Percentiles rank a stretch among this genome's conserved stretches.
Conservation (phyloP, 2,888 invertebrate genomes). For the Lasius platythorax region DNA sequence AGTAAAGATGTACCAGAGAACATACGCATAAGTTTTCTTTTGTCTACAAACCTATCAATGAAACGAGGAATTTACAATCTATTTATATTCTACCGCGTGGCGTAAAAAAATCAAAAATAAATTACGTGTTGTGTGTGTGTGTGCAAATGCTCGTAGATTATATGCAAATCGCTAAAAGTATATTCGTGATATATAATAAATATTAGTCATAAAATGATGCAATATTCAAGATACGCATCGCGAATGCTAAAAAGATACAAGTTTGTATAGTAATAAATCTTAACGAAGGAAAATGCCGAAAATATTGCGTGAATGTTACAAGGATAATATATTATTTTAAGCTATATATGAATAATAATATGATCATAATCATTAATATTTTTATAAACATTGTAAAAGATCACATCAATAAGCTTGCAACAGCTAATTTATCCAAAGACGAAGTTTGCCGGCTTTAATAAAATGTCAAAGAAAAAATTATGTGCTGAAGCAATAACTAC, state of each 20-base stretch:
- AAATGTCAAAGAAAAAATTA: slow-evolving; percentile 6
- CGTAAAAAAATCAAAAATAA: background rate
- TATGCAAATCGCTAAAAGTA: background rate
- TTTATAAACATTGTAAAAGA: background rate
- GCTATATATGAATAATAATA: slow-evolving; percentile 2
- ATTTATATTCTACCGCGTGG: slow-evolving; percentile 3
- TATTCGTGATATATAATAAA: slow-evolving; percentile 18
- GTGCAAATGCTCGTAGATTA: background rate
- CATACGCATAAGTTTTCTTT: background rate
- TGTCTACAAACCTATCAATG: slow-evolving; percentile 26
- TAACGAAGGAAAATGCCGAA: slow-evolving; percentile 2
- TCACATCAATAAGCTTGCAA: background rate
- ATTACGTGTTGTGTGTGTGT: background rate
- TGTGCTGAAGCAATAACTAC: background rate
- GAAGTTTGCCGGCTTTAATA: background rate
- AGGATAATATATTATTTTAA: slow-evolving; percentile 20
- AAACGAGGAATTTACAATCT: slow-evolving; percentile 2
- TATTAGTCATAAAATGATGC: background rate
- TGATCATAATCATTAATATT: background rate
- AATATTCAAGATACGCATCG: background rate
- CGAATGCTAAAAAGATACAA: background rate
- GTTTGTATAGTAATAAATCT: slow-evolving; percentile 7
- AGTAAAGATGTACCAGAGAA: background rate
- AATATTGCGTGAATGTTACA: slow-evolving; percentile 1
- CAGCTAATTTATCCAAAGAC: background rate